Percentiles rank a stretch among this genome's conserved stretches.
phyloP scores from a whole-genome alignment of 2,113 vertebrate species.

The Jacana jacana region DNA sequence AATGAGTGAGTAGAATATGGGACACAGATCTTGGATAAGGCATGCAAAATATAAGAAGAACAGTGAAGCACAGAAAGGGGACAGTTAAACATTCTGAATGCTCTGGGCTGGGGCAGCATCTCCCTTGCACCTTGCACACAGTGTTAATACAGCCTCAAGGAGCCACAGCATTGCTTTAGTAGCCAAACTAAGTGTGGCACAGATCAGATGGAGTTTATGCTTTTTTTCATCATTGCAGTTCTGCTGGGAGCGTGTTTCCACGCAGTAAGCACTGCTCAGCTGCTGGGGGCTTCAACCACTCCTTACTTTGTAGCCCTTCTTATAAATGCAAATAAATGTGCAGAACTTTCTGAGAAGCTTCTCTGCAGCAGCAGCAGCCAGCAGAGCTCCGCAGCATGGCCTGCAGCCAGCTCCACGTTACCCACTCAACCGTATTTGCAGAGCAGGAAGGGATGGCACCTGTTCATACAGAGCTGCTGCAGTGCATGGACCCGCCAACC shows the following conservation, averaged over 20 bases:
- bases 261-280: background rate
- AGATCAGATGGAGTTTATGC: background rate
- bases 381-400: background rate
- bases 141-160: background rate
- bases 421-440: rapidly evolving
- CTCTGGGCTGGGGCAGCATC: background rate
- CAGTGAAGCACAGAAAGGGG: background rate
- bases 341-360: background rate
- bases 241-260: background rate
- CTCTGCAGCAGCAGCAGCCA: background rate
- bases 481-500: rapidly evolving
- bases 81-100: background rate
- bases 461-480: rapidly evolving
- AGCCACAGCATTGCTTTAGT: background rate
- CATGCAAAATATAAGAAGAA: background rate
- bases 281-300: background rate
- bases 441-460: background rate
- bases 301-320: background rate
- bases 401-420: background rate
- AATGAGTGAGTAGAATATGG: background rate
- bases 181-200: background rate
- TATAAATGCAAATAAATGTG: background rate
- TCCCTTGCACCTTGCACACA: background rate
- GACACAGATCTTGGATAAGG: background rate
- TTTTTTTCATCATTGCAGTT: background rate